A percentile compares a stretch with the other conserved stretches of the same genome.
Evolutionary conservation across 92 coral and sea anemone species (phyloP).

Genomic region (Phenganax stokvisi): DNA sequence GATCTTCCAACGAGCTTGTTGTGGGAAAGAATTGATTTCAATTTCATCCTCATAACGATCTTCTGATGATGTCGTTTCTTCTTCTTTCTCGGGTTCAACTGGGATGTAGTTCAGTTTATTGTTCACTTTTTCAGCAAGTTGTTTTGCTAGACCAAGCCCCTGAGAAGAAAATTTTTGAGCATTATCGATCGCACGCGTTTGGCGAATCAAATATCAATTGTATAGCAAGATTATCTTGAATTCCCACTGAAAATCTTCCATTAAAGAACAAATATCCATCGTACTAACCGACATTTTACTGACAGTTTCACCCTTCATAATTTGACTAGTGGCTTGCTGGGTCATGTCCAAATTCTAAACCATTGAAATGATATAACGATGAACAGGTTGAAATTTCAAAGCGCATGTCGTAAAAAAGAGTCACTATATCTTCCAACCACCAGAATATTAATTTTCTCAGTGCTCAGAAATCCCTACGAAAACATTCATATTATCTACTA

Average conservation of each 20-base stretch:
- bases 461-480: no score
- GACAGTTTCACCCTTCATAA: conserved; percentile 95
- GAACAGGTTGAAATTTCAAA: neutral
- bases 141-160: conserved; percentile 98
- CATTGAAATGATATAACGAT: neutral
- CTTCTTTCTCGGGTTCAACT: conserved; percentile 74
- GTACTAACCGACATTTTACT: conserved; percentile 82
- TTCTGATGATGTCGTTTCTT: conserved; percentile 63
- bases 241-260: neutral
- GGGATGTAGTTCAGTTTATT: conserved; percentile 90
- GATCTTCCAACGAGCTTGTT: conserved; percentile 94
- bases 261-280: no score
- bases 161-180: conserved; percentile 14
- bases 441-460: no score
- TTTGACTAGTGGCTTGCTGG: conserved; percentile 98
- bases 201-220: no score
- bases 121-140: conserved; percentile 92
- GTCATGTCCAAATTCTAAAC: conserved; percentile 86
- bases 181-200: neutral
- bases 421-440: no score
- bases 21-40: conserved; percentile 95
- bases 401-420: neutral
- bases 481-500: no score
- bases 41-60: conserved; percentile 97
- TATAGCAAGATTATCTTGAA: neutral